Percentiles rank a stretch among this genome's conserved stretches.
These are phyloP conservation scores for Oplegnathus fasciatus DNA, from an alignment of 2,113 vertebrate genomes.

Conservation along the genomic window DNA sequence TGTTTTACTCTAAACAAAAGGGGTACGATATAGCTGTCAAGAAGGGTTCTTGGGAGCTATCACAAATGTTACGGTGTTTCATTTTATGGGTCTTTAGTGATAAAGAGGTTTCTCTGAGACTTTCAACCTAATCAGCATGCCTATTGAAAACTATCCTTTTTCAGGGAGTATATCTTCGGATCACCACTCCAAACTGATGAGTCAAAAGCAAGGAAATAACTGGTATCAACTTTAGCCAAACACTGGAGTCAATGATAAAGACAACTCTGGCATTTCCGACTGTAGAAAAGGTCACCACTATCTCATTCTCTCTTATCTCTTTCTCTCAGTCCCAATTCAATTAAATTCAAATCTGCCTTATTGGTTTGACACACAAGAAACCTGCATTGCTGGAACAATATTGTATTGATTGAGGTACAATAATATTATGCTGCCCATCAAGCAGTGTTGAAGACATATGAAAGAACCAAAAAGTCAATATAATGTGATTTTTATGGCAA, in stretches of 20 bases:
- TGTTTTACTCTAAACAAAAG: constrained; percentile 17
- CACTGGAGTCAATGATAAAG: constrained; percentile 58
- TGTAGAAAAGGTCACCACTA: constrained; percentile 60
- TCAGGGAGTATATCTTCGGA: constrained; percentile 23
- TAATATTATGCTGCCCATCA: constrained; percentile 44
- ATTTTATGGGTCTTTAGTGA: not conserved
- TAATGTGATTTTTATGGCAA: not conserved
- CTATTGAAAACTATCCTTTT: constrained; percentile 20
- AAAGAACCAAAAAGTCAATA: constrained; percentile 38
- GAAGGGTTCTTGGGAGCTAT: not conserved
- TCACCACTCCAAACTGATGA: constrained; percentile 24
- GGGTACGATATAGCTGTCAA: not conserved
- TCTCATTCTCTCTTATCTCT: constrained; percentile 46
- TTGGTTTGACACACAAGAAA: constrained; percentile 40
- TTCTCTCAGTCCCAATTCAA: constrained; percentile 56
- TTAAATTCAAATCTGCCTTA: constrained; percentile 55
- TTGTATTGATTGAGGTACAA: constrained; percentile 55
- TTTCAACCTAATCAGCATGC: constrained; percentile 10
- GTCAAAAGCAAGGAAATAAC: constrained; percentile 19
- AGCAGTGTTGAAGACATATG: constrained; percentile 21
- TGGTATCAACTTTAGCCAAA: constrained; percentile 48
- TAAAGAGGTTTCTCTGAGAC: constrained; percentile 9
- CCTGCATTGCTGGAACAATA: constrained; percentile 34
- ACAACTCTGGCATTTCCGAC: constrained; percentile 70
- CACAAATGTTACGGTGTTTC: constrained; percentile 10